Base-by-base conservation (phyloP, 92 coral and sea anemone genomes). In the Actinostola sp. region DNA sequence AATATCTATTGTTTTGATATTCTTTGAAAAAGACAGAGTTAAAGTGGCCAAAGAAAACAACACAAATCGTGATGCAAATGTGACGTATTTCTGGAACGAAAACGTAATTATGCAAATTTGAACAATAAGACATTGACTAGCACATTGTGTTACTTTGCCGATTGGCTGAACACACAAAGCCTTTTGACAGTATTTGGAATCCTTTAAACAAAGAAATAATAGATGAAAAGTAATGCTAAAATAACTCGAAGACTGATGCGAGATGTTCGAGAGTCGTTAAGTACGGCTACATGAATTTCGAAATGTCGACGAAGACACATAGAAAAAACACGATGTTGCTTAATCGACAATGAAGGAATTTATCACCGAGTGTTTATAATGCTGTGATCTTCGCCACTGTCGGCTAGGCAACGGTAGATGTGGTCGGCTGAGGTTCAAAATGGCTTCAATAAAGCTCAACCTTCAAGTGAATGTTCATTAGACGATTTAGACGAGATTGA, bases 131-230 rank as follows among this genome's bases (percentile, higher is more conserved):
- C n/a, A n/a, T n/a, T n/a, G n/a, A n/a, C n/a, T 39, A 35, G 13
- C 5, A 34, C 43, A 58, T 48, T 57, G 61, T 59, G 56, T 63
- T 64, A 24, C 53, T 58, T 52, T 64, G 12, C 20, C 68, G 72
- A 75, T 75, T 75, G 81, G 81, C 36, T 53, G 34, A 30, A 35
- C 63, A 27, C 70, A 63, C 70, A 75, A 75, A 49, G 27, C 45
- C 72, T 28, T 68, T 50, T 68, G 72, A 38, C 72, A 66, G 46
- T 46, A 48, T 71, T 68, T 4, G 28, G 51, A 68, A 68, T 52
- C 72, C 20, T 67, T 48, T 25, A 39, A 16, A 54, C 42, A 27
- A 39, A 52, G 29, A 34, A 68, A 29, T 14, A 36, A 31, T 35
- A 34, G 11, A 34, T 34, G 9, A 30, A 4, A 31, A 42, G 34